Base-by-base conservation (phyloP, 1,140 invertebrate species). In the Drosophila elegans region DNA sequence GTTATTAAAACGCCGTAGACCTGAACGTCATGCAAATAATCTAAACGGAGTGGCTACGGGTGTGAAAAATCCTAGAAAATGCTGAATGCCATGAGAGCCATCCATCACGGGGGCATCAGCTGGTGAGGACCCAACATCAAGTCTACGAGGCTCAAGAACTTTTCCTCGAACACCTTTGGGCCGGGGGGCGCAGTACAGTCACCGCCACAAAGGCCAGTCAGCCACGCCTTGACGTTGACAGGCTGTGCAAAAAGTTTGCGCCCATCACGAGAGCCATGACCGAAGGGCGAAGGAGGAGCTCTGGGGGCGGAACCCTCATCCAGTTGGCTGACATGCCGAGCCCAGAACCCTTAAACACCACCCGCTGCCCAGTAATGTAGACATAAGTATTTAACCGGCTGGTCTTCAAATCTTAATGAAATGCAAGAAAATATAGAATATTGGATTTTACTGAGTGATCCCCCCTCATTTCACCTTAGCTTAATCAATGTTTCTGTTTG, bases 141-240 rank as follows among this genome's bases (percentile, higher is more conserved):
- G 36, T 55, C 53, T 48, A 10, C 56, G 34, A 27, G 38, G n/a
- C 61, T 41, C 36, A 71, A 49, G 38, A 72, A 72, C 54, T 73
- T 73, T 61, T 73, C 10, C 38, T 25, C 42, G 32, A 57, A 72
- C 68, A 72, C 68, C 68, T 67, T 67, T 67, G n/a, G 49, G 48
- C 48, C 16, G 13, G 46, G 12, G 13, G 62, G 34, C 36, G 63
- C 11, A 38, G 57, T 55, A 57, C 67, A 74, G 72, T 73, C 67
- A 62, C 44, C 68, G 41, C 48, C 34, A 44, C 34, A 61, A 44
- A 11, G 67, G 38, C 36, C 48, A 74, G 56, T 73, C 39, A 54
- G 75, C 75, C 71, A 72, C 67, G 66, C 39, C 74, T 78, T 88
- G 82, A 85, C 82, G 82, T 88, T 86, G 82, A 85, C 82, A 78